Base-by-base conservation (phyloP, 2,888 invertebrate species). In the Palloptera scutellata region DNA sequence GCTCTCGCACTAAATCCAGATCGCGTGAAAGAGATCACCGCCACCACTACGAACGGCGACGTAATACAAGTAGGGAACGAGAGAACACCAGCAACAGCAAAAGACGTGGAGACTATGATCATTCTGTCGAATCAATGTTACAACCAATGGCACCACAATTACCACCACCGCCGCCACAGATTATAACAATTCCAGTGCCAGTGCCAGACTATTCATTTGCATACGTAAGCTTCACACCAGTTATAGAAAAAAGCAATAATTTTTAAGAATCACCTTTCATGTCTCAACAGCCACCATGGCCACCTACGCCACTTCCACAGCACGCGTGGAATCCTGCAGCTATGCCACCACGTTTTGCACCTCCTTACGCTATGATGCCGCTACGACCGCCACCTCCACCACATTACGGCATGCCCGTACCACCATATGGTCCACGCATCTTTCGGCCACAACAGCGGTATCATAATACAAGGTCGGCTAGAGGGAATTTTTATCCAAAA, bases 141-240 rank as follows among this genome's bases (percentile, higher is more conserved):
- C 30, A 30, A 6, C 30, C 30, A 6, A 30, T 30, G 30, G 30
- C 30, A 30, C 6, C 30, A 6, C 30, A 30, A 30, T 6, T 30
- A 30, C 30, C 30, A 30, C 41, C 64, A n/a, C 64, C 67, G n/a
- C 48, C 71, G 10, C 64, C 72, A 5, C 73, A 71, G 41, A 69
- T 72, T 52, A 73, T 74, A 53, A 68, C 71, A 55, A 69, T 74
- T 51, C 71, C 73, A 53, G 68, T 74, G 1, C 63, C 71, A 52
- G 68, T 72, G 4, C 69, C 73, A 17, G 72, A 72, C 48, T 74
- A 68, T 59, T 40, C 59, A n/a, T 72, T 62, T 68, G 12, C 66
- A 53, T 71, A 69, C 54, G 73, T 73, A 71, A 48, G 70, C 64
- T 30, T 30, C 2, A 30, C 30, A 30, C 6, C 30, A 30, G 30